These are phyloP conservation scores for Drosophila anomelani DNA, from an alignment of 2,888 invertebrate genomes.

Conservation along the genomic window DNA sequence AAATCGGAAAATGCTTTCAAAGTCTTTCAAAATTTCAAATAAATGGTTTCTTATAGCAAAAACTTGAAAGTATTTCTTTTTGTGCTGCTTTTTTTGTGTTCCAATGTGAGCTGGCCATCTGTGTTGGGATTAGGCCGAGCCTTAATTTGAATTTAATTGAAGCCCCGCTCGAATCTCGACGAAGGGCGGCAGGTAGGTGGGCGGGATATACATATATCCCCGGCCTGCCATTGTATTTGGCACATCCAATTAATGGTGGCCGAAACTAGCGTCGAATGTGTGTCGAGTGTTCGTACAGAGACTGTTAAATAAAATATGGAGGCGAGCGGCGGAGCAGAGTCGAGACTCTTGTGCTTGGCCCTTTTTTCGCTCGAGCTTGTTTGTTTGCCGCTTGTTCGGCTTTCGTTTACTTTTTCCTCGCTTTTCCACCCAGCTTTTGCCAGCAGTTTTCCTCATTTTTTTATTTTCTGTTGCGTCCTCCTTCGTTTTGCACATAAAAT, in stretches of 20 bases:
- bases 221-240: conserved; percentile 63
- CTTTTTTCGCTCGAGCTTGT: conserved; percentile 57
- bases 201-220: background rate
- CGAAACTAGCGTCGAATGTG: conserved; percentile 72
- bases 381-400: conserved; percentile 61
- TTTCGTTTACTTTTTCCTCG: conserved; percentile 41
- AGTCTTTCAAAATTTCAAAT: too few species aligned
- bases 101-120: conserved; percentile 50
- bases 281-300: conserved; percentile 68
- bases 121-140: conserved; percentile 65
- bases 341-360: conserved; percentile 57
- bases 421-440: conserved; percentile 13
- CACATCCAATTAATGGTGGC: conserved; percentile 77
- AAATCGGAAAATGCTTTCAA: background rate
- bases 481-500: conserved; percentile 41
- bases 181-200: background rate
- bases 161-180: conserved; percentile 50
- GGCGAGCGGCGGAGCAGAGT: conserved; percentile 40
- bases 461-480: conserved; percentile 5
- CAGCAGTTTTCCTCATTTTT: background rate
- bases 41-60: background rate
- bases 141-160: conserved; percentile 79
- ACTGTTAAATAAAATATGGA: conserved; percentile 75
- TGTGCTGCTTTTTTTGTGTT: background rate
- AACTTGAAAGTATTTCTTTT: background rate